phyloP scores from a whole-genome alignment of 2,113 vertebrate species.

The Anseranas semipalmata region DNA sequence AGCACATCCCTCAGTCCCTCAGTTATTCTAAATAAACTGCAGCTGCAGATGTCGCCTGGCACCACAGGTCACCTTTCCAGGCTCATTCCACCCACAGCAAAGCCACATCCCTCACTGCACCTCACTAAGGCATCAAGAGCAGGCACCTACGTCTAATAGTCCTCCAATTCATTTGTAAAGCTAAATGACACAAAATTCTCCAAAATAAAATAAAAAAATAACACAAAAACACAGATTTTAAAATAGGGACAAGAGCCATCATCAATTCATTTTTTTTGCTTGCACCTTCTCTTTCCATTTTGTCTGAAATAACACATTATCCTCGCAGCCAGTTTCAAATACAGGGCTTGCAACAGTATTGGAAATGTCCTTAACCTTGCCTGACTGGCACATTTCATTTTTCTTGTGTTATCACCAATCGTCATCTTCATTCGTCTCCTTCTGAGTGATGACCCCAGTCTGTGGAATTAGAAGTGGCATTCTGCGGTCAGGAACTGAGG shows the following conservation, averaged over 20 bases:
- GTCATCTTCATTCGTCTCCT: not conserved
- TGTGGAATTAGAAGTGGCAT: not conserved
- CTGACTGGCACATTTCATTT: not conserved
- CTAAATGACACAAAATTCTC: not conserved
- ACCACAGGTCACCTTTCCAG: not conserved
- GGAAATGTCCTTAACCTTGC: not conserved
- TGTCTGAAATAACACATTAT: not conserved
- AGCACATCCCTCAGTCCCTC: slow-evolving; percentile 72
- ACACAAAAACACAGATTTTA: fast-evolving
- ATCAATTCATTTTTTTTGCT: not conserved
- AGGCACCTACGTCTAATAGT: fast-evolving
- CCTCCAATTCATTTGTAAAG: not conserved
- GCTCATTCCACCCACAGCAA: fast-evolving
- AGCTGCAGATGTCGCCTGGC: fast-evolving
- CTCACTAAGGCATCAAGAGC: not conserved
- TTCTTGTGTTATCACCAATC: not conserved
- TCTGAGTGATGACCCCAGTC: no score
- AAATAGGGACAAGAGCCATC: not conserved
- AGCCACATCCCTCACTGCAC: fast-evolving
- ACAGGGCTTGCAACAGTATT: not conserved
- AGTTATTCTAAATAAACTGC: fast-evolving
- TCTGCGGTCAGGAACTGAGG: not conserved
- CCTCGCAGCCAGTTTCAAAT: not conserved
- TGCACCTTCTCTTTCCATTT: not conserved
- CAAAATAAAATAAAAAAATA: not conserved